phyloP scores from a whole-genome alignment of 2,888 invertebrate genomes.

The Griposia aprilina region DNA sequence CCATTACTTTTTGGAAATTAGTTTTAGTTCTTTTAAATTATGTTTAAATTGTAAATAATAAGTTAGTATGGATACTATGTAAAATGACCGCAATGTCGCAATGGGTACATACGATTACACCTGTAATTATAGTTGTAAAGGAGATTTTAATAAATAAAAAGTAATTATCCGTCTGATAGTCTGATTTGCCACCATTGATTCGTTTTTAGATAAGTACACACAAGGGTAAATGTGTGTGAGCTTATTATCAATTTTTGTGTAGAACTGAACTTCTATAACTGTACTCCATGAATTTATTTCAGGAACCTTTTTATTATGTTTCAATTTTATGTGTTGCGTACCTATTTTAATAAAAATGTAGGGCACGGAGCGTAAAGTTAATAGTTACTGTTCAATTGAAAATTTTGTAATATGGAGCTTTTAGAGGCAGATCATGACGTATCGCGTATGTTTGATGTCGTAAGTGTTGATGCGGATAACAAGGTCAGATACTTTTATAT shows the following conservation, averaged over 20 bases:
- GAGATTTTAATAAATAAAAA: no score
- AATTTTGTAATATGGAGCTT: conserved; percentile 24
- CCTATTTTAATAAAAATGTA: conserved; percentile 52
- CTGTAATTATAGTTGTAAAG: no score
- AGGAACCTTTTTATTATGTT: conserved; percentile 56
- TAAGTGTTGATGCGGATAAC: not conserved
- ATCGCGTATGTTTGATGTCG: not conserved
- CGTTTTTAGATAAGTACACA: not conserved
- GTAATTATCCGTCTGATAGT: no score
- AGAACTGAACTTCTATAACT: conserved; percentile 22
- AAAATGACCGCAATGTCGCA: no score
- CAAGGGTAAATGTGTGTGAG: not conserved
- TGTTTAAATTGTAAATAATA: no score
- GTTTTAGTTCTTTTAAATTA: no score
- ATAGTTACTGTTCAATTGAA: conserved; percentile 16
- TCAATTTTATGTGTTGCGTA: conserved; percentile 60
- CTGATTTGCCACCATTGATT: no score
- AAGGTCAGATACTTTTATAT: not conserved
- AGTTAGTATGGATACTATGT: no score
- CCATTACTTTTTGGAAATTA: no score
- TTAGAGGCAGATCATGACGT: conserved; percentile 9
- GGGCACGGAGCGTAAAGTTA: conserved; percentile 32
- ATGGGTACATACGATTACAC: no score
- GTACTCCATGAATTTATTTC: not conserved
- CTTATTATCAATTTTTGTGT: not conserved